These are phyloP conservation scores for Chymomyza fuscimana DNA, from an alignment of 2,888 invertebrate species.

Conservation along the genomic window DNA sequence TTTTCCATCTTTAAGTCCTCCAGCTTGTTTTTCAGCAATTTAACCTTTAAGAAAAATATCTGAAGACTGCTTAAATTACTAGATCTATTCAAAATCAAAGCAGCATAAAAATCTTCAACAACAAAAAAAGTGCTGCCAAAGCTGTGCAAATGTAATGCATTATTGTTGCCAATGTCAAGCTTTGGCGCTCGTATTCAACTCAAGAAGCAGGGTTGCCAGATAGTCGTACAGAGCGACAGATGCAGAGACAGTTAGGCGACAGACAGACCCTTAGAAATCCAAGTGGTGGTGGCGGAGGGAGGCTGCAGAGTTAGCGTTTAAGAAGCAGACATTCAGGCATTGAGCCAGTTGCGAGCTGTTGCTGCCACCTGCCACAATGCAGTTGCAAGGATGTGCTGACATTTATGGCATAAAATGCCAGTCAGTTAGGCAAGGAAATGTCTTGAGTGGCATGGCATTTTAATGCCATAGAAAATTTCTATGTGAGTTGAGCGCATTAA, in stretches of 20 bases:
- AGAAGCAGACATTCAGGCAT: constrained; percentile 22
- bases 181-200: background rate
- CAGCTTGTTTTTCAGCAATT: background rate
- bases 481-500: constrained; percentile 56
- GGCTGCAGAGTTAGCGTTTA: constrained; percentile 27
- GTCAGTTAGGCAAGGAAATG: constrained; percentile 54
- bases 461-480: constrained; percentile 59
- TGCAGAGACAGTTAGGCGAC: background rate
- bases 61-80: background rate
- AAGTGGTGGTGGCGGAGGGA: background rate
- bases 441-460: constrained; percentile 38
- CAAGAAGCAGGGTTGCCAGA: background rate
- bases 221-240: background rate
- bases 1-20: background rate
- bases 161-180: constrained; percentile 7
- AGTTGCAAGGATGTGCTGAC: constrained; percentile 37
- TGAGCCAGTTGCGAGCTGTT: constrained; percentile 21
- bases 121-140: constrained; percentile 4
- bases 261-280: too few relatives aligned
- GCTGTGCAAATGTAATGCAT: background rate
- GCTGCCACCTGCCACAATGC: constrained; percentile 57
- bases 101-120: constrained; percentile 58
- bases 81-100: constrained; percentile 66
- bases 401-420: constrained; percentile 64
- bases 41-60: constrained; percentile 59